Conservation (phyloP, 64 coral and sea anemone genomes). For the Astreopora myriophthalma region DNA sequence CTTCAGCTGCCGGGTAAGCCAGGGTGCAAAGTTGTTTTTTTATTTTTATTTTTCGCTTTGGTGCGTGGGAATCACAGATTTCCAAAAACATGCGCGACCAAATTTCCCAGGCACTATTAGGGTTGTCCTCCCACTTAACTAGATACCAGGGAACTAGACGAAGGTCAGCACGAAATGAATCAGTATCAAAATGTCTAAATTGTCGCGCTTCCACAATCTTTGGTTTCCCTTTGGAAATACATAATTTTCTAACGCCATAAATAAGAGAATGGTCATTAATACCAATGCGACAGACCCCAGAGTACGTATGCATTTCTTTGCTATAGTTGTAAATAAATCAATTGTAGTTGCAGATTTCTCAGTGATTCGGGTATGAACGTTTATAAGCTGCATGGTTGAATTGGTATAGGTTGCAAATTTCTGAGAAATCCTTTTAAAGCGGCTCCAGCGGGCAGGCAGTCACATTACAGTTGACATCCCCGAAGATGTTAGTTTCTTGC, state of each 20-base stretch:
- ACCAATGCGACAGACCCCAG: not conserved
- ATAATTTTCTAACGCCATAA: not conserved
- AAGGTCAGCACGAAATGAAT: not conserved
- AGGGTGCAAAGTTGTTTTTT: too few species aligned
- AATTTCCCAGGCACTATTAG: not conserved
- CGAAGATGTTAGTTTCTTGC: too few species aligned
- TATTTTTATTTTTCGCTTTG: not conserved
- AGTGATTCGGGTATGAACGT: not conserved
- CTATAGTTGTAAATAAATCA: not conserved
- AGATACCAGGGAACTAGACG: not conserved
- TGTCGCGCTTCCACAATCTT: not conserved
- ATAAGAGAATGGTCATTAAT: conserved; percentile 1
- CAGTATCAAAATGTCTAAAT: not conserved
- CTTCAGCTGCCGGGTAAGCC: too few species aligned
- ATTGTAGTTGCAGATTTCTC: not conserved
- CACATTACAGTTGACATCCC: too few species aligned
- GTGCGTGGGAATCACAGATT: not conserved
- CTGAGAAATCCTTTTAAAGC: not conserved
- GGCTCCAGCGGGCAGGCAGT: not conserved
- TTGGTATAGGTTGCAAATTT: conserved; percentile 24
- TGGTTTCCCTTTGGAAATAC: not conserved
- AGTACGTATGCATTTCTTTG: not conserved
- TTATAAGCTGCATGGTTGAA: not conserved
- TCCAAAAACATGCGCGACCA: not conserved
- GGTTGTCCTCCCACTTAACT: not conserved